Conservation (phyloP, 2,888 invertebrate species). For the Hydroisotoma schaefferi region DNA sequence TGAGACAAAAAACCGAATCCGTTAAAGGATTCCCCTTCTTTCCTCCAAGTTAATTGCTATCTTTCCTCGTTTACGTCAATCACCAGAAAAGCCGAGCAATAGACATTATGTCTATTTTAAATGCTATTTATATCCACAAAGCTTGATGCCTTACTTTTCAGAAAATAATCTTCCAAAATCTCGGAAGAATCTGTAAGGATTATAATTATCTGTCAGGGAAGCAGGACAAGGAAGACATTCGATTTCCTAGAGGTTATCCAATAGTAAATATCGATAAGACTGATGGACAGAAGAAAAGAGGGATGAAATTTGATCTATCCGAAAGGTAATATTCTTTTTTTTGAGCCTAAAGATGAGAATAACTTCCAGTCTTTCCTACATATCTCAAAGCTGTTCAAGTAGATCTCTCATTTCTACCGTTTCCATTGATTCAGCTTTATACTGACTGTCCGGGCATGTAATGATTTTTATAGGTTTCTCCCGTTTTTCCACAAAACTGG, state of each 20-base stretch:
- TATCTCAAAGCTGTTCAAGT: background rate
- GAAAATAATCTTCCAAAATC: too few relatives aligned
- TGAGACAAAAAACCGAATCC: background rate
- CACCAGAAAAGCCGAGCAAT: background rate
- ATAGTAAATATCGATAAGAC: background rate
- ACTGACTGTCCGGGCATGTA: background rate
- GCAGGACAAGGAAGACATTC: conserved; percentile 8
- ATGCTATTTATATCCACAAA: too few relatives aligned
- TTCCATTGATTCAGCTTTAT: background rate
- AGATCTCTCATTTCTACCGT: background rate
- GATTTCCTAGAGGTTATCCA: conserved; percentile 12
- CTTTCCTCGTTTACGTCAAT: background rate
- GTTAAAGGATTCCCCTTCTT: conserved; percentile 1
- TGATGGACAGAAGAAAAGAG: conserved; percentile 16
- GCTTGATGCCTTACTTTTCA: too few relatives aligned
- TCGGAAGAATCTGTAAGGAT: background rate
- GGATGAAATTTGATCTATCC: background rate
- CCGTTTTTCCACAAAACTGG: background rate
- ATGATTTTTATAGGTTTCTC: background rate
- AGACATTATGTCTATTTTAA: background rate
- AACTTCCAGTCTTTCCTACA: background rate
- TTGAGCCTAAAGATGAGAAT: background rate
- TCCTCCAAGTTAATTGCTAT: background rate
- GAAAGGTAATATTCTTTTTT: too few relatives aligned
- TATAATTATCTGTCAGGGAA: too few relatives aligned